Evolutionary conservation across 2,113 vertebrate species (phyloP), one percentile per base, ranked within the genome.

Genomic region (Nanorana parkeri): DNA sequence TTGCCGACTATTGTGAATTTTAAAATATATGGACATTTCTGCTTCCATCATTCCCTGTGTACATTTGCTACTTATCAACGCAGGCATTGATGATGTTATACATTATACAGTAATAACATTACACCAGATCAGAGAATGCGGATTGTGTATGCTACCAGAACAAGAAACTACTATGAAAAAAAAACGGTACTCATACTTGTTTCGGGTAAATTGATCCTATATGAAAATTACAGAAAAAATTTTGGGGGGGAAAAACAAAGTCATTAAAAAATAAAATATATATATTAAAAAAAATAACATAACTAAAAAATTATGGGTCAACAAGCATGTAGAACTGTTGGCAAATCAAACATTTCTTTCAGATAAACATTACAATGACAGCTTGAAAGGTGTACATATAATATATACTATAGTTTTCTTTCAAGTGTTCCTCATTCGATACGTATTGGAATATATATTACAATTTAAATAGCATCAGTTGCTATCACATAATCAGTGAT

Each of bases 11-110:
- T 47, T 15, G 1, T 47, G 5, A 47, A 47, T 47, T 47, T 15
- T 15, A 47, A 15, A 47, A 47, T 15, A 47, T 47, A 15, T 47
- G 11, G 41, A 10, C 8, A 13, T 47, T 47, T 10, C 41, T 94
- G 89, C 90, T 95, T 93, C 89, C 88, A 93, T 93, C 88, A 94
- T 94, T 93, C 84, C 86, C 85, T 86, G 86, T 83, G 71, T 87
- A 89, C 88, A 94, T 94, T 90, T 89, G 77, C 87, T 87, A 78
- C 89, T 85, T 91, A 85, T 87, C 85, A 84, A 83, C 86, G 84
- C 88, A 88, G 86, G 86, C 88, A 90, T 89, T 76, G 88, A 83
- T 89, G 88, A 80, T 89, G 84, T 87, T 86, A 60, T 76, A 41
- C 79, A 84, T 16, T 86, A 28, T 63, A 47, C 83, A n/a, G 68